Percentiles rank a stretch among this genome's conserved stretches.
These are phyloP conservation scores for Mesaphorura yosii DNA, from an alignment of 1,140 invertebrate species.

Conservation along the genomic window DNA sequence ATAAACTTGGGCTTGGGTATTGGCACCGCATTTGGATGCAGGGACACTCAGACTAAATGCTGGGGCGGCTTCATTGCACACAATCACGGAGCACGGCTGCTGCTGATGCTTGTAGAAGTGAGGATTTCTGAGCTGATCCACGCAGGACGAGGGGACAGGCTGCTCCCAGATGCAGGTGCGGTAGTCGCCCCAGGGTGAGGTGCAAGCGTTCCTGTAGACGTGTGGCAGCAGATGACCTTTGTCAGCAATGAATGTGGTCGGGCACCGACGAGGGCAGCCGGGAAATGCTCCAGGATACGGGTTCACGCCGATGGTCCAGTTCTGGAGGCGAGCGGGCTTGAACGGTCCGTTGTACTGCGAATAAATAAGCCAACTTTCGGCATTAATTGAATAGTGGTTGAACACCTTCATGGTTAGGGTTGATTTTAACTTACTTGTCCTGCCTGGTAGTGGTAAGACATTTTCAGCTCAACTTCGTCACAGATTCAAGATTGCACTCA, in stretches of 20 bases:
- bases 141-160: conserved; percentile 3
- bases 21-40: too few species aligned
- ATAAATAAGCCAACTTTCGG: not conserved
- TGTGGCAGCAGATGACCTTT: conserved; percentile 17
- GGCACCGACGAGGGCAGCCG: not conserved
- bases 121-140: conserved; percentile 9
- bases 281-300: conserved; percentile 9
- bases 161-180: conserved; percentile 18
- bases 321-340: conserved; percentile 1
- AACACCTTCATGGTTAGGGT: not conserved
- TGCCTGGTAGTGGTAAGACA: conserved; percentile 7
- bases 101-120: conserved; percentile 11
- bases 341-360: conserved; percentile 17
- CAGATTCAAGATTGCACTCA: not conserved
- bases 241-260: conserved; percentile 16
- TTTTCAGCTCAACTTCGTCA: too few species aligned
- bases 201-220: conserved; percentile 5
- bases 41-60: too few species aligned
- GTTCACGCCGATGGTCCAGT: conserved; percentile 8
- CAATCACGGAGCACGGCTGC: too few species aligned
- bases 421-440: conserved; percentile 1
- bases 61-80: too few species aligned
- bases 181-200: conserved; percentile 21
- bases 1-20: too few species aligned
- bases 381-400: not conserved